Evolutionary conservation across 2,888 invertebrate species (phyloP).

Genomic region (Amphipyra tragopoginis): DNA sequence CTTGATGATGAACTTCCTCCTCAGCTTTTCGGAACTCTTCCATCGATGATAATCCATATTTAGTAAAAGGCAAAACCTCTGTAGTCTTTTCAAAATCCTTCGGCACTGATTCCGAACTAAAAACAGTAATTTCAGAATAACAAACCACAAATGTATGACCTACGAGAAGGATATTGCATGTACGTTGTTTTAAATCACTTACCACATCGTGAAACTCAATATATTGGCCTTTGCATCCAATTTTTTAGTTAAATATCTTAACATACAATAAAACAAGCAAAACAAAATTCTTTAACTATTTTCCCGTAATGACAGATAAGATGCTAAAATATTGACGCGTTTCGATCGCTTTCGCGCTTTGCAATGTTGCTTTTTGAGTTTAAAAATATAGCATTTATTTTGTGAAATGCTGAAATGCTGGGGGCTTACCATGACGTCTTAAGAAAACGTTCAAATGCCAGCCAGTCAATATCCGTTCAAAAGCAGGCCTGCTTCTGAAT

Average conservation of each 20-base stretch:
- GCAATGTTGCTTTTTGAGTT: too few species aligned
- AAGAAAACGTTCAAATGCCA: too few species aligned
- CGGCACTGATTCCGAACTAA: slow-evolving; percentile 77
- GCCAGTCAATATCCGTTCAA: too few species aligned
- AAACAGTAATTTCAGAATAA: slow-evolving; percentile 35
- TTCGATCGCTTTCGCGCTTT: not conserved
- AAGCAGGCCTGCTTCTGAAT: too few species aligned
- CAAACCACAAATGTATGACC: not conserved
- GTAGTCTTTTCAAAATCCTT: slow-evolving; percentile 81
- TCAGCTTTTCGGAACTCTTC: slow-evolving; percentile 81
- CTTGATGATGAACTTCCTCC: slow-evolving; percentile 77
- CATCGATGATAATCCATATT: slow-evolving; percentile 82
- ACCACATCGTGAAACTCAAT: slow-evolving; percentile 49
- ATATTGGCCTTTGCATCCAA: slow-evolving; percentile 15
- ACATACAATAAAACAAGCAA: slow-evolving; percentile 16
- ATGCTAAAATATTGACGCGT: slow-evolving; percentile 11
- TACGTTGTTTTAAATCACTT: slow-evolving; percentile 12
- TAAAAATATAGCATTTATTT: too few species aligned
- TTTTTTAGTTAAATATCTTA: slow-evolving; percentile 6
- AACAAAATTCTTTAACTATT: slow-evolving; percentile 33
- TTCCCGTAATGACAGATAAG: slow-evolving; percentile 38
- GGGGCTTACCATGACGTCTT: too few species aligned
- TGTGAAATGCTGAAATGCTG: too few species aligned
- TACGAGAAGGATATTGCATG: not conserved
- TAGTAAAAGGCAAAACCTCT: slow-evolving; percentile 80